Evolutionary conservation across 2,113 vertebrate genomes (phyloP), one percentile per base, ranked within the genome.

Genomic region (Mirza zaza): DNA sequence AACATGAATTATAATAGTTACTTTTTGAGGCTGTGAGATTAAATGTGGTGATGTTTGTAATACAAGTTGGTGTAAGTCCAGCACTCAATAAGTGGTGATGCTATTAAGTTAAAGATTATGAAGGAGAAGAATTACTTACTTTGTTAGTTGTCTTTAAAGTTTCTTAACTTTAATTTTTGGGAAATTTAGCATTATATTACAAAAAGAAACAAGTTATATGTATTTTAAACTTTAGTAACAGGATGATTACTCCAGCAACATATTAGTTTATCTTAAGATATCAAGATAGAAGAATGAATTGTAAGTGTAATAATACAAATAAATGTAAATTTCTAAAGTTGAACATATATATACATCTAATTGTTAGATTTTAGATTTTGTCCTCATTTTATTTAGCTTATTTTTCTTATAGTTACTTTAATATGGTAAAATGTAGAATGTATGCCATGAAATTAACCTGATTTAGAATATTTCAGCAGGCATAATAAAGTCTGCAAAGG

Each of bases 1-100:
- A 73, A 67, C 12, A 34, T 18, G 13, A n/a, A 92, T 91, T 76
- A 23, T 14, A 87, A 70, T 68, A 82, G 39, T 10, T 84, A 68
- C 15, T 57, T 67, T 82, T 48, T 55, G 48, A 87, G 32, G 18
- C 23, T 84, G 32, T 61, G 89, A 36, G 23, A 76, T 76, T 79
- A 71, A 95, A 71, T 61, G 25, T 80, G 65, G 29, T 82, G 25
- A 59, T 91, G 5, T 95, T 91, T 80, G 48, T 80, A 80, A 91
- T 61, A 21, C 8, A 57, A 85, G 34, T 65, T 75, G 65, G 29
- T 39, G 6, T 88, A 87, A 87, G 59, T 34, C 39, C 68, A 63
- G 12, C 15, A 18, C 42, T 87, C 23, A 55, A 5, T 71, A 87
- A 76, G 23, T 89, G 27, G 21, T 77, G 50, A 61, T 87, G 25